Conservation (phyloP, 2,888 invertebrate genomes). For the Lepetodrilus schrolli region DNA sequence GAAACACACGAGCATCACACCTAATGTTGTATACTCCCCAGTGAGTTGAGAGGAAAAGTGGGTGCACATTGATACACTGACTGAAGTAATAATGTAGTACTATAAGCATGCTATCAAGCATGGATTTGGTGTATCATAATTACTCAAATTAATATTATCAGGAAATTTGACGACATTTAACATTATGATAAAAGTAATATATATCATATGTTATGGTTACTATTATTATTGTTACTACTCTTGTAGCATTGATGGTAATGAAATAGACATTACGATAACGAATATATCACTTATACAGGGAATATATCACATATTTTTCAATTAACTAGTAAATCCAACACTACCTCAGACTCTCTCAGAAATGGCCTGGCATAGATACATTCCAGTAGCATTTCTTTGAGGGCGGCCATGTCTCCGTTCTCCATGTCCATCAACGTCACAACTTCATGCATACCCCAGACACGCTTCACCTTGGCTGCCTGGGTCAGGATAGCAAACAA, state of each 20-base stretch:
- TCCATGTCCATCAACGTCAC: slow-evolving; percentile 51
- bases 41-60: no score
- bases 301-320: neutral
- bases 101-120: no score
- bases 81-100: no score
- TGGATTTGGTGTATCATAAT: no score
- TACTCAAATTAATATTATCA: no score
- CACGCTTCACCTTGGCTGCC: slow-evolving; percentile 55
- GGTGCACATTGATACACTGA: no score
- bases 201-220: neutral
- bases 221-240: neutral
- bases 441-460: slow-evolving; percentile 54
- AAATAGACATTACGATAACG: neutral
- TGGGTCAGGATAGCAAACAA: no score
- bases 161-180: no score
- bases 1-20: no score
- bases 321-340: neutral
- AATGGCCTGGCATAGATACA: slow-evolving; percentile 38
- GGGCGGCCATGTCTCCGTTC: slow-evolving; percentile 40
- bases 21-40: no score
- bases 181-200: neutral
- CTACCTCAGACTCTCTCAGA: slow-evolving; percentile 26
- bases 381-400: slow-evolving; percentile 50
- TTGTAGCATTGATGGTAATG: neutral
- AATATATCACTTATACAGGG: no score